phyloP scores from a whole-genome alignment of 2,888 invertebrate species.

The Ophion ellenae region DNA sequence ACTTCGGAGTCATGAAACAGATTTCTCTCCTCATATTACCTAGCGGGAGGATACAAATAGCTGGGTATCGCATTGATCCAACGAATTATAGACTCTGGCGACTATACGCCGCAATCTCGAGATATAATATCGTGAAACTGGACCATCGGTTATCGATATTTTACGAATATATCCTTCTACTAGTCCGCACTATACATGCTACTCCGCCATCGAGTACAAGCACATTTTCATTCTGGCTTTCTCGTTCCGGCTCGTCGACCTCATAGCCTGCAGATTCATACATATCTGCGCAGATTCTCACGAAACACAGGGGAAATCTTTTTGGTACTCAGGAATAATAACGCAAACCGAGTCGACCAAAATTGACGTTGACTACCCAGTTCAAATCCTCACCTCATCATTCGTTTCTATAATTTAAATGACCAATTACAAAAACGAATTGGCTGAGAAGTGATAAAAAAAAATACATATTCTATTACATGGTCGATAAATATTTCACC shows the following conservation, averaged over 20 bases:
- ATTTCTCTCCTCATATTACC: conserved; percentile 20
- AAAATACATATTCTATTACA: not conserved
- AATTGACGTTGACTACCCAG: too few relatives aligned
- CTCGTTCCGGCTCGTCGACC: conserved; percentile 7
- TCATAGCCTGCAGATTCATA: too few relatives aligned
- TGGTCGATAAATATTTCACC: not conserved
- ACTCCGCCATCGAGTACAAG: not conserved
- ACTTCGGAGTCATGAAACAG: conserved; percentile 34
- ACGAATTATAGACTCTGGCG: conserved; percentile 58
- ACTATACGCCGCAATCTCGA: conserved; percentile 34
- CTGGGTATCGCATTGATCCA: conserved; percentile 28
- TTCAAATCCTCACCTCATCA: too few relatives aligned
- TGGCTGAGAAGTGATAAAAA: too few relatives aligned
- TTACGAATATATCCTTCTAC: conserved; percentile 38
- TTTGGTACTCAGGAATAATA: not conserved
- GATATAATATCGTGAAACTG: conserved; percentile 63
- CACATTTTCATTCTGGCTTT: conserved; percentile 48
- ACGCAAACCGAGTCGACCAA: not conserved
- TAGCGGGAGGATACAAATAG: conserved; percentile 35
- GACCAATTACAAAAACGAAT: too few relatives aligned
- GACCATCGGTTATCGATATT: conserved; percentile 64
- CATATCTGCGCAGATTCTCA: not conserved
- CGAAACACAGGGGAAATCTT: not conserved
- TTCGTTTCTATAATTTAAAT: too few relatives aligned
- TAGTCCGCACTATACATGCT: conserved; percentile 28